These are phyloP conservation scores for Climacteris rufus DNA, from an alignment of 2,113 vertebrate species.

Conservation along the genomic window DNA sequence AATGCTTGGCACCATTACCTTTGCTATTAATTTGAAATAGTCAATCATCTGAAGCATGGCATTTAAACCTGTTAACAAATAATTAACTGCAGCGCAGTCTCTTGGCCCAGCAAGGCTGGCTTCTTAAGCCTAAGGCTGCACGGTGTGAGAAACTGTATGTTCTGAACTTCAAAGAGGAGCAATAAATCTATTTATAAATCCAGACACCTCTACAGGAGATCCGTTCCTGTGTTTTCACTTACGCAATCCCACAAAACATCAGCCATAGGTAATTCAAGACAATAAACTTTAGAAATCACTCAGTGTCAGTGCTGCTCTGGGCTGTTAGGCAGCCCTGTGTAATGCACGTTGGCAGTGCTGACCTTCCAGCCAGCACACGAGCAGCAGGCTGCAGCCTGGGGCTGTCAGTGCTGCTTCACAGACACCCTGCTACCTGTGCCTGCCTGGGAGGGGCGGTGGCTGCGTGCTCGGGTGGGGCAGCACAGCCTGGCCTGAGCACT, in stretches of 20 bases:
- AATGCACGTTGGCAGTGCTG: not conserved
- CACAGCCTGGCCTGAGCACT: not conserved
- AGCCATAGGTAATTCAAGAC: not conserved
- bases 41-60: not conserved
- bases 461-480: not conserved
- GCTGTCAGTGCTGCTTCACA: not conserved
- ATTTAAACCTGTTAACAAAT: conserved; percentile 28
- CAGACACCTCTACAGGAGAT: conserved; percentile 20
- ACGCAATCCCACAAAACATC: not conserved
- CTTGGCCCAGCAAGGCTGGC: not conserved
- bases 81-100: not conserved
- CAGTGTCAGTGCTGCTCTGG: not conserved
- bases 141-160: not conserved
- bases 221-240: conserved; percentile 5
- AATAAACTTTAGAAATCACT: not conserved
- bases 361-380: not conserved
- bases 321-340: not conserved
- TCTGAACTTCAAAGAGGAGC: conserved; percentile 19
- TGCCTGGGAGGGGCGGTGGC: not conserved
- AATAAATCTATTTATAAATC: conserved; percentile 27
- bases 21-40: not conserved
- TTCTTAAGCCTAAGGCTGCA: not conserved
- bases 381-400: not conserved
- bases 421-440: not conserved
- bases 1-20: not conserved